Evolutionary conservation across 1,140 invertebrate species (phyloP).

Genomic region (Panulirus ornatus): DNA sequence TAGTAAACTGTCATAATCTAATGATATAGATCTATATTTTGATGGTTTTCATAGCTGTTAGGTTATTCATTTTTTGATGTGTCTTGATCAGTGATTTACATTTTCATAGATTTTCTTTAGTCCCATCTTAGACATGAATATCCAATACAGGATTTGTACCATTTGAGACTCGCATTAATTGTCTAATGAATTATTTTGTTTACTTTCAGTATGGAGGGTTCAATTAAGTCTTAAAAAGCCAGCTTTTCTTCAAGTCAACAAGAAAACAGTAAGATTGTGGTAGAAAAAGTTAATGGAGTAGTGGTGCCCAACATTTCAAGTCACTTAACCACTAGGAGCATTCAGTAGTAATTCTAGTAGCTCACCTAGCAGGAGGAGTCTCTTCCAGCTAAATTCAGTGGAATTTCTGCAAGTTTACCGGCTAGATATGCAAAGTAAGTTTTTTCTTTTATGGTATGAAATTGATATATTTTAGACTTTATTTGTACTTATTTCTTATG

Average conservation of each 20-base stretch:
- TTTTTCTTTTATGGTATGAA: too few species aligned
- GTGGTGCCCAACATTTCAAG: slow-evolving; percentile 81
- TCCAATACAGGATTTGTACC: too few species aligned
- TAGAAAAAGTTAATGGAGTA: slow-evolving; percentile 88
- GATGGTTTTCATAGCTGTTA: too few species aligned
- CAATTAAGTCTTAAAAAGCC: slow-evolving; percentile 60
- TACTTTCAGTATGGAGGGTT: slow-evolving; percentile 52
- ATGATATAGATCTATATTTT: too few species aligned
- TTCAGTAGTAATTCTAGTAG: slow-evolving; percentile 14
- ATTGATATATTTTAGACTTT: too few species aligned
- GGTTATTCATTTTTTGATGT: too few species aligned
- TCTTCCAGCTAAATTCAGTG: slow-evolving; percentile 73
- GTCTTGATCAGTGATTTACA: too few species aligned
- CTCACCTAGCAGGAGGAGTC: slow-evolving; percentile 57
- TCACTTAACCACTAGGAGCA: slow-evolving; percentile 29
- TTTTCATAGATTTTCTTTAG: too few species aligned
- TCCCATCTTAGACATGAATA: too few species aligned
- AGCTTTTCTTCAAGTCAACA: slow-evolving; percentile 82
- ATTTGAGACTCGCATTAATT: too few species aligned
- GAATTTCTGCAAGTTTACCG: slow-evolving; percentile 63
- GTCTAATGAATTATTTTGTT: slow-evolving; percentile 11
- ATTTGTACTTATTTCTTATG: too few species aligned
- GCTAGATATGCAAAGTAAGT: slow-evolving; percentile 70
- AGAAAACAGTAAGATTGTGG: slow-evolving; percentile 88
- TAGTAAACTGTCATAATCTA: too few species aligned